phyloP scores from a whole-genome alignment of 2,113 vertebrate species.

The Callaeas wilsoni region DNA sequence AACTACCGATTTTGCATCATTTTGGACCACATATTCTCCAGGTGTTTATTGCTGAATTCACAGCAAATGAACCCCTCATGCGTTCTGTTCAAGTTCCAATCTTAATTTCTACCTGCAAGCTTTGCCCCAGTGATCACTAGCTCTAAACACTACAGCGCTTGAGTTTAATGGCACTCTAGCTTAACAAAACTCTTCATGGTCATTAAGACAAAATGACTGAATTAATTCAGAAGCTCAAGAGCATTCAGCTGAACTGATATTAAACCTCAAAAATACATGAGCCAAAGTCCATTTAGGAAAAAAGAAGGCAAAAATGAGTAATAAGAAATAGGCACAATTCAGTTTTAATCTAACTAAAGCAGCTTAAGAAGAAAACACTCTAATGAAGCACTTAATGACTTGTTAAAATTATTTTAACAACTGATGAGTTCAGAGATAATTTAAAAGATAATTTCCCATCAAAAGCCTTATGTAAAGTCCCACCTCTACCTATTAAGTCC shows the following conservation, averaged over 20 bases:
- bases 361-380: constrained; percentile 36
- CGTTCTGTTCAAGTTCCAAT: neutral
- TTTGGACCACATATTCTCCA: neutral
- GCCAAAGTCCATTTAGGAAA: constrained; percentile 33
- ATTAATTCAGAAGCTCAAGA: constrained; percentile 56
- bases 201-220: constrained; percentile 59
- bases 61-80: constrained; percentile 9
- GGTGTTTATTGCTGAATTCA: constrained; percentile 11
- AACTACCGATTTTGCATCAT: neutral
- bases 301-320: constrained; percentile 10
- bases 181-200: constrained; percentile 56
- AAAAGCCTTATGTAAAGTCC: neutral
- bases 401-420: constrained; percentile 49
- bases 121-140: neutral
- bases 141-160: constrained; percentile 2
- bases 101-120: constrained; percentile 6
- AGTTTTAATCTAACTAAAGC: constrained; percentile 14
- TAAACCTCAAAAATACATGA: constrained; percentile 34
- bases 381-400: constrained; percentile 59
- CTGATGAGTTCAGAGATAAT: constrained; percentile 3
- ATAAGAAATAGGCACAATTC: constrained; percentile 17
- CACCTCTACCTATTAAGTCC: neutral
- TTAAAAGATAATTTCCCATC: constrained; percentile 12
- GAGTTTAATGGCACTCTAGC: constrained; percentile 48
- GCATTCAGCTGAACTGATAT: constrained; percentile 35